A percentile compares a stretch with the other conserved stretches of the same genome.
Conservation (phyloP, 1,140 invertebrate species). For the Daktulosphaira vitifoliae region DNA sequence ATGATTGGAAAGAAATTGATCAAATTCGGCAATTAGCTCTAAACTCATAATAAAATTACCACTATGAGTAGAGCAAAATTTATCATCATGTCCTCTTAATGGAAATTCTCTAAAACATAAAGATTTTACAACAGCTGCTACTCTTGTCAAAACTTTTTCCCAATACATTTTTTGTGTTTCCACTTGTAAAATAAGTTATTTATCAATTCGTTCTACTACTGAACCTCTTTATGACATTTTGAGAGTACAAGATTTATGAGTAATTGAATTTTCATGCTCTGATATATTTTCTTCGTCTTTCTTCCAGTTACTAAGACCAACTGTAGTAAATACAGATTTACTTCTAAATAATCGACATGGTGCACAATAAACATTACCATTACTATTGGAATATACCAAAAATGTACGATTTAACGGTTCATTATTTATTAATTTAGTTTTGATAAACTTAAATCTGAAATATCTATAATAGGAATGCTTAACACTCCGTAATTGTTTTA, state of each 20-base stretch:
- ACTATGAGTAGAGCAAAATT: conserved; percentile 36
- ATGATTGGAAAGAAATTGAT: conserved; percentile 42
- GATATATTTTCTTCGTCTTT: conserved; percentile 36
- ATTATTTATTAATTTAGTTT: conserved; percentile 38
- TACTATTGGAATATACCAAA: conserved; percentile 40
- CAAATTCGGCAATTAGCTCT: conserved; percentile 42
- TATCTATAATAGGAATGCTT: not conserved
- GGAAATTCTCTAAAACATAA: conserved; percentile 36
- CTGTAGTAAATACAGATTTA: no score
- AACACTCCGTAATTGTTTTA: not conserved
- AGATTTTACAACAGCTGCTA: conserved; percentile 38
- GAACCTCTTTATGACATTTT: conserved; percentile 32
- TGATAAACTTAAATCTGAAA: conserved; percentile 34
- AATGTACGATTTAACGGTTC: conserved; percentile 36
- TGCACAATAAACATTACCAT: conserved; percentile 38
- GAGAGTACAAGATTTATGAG: conserved; percentile 35
- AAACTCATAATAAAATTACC: conserved; percentile 38
- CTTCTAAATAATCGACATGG: conserved; percentile 38
- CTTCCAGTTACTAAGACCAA: conserved; percentile 4
- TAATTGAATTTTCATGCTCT: conserved; percentile 39
- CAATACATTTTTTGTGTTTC: conserved; percentile 36
- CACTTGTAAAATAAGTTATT: conserved; percentile 30
- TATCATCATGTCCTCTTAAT: conserved; percentile 37
- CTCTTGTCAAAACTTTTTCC: conserved; percentile 36
- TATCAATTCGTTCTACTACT: conserved; percentile 32